These are phyloP conservation scores for Promerops cafer DNA, from an alignment of 2,113 vertebrate genomes.

Conservation along the genomic window DNA sequence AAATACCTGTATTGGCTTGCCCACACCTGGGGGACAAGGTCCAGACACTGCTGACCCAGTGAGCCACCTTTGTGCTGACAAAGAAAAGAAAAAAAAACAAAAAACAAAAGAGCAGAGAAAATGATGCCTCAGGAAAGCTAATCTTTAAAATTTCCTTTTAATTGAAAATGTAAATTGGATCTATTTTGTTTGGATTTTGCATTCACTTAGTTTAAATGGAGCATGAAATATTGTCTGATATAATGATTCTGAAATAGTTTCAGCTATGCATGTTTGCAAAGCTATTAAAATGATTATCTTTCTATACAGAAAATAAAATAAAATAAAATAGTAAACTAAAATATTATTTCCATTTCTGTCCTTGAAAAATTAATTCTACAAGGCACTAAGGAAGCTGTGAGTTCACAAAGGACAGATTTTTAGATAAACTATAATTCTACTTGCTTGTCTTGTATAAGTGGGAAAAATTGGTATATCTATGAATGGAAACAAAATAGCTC, in stretches of 20 bases:
- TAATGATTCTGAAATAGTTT: background rate
- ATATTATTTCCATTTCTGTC: background rate
- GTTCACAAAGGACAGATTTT: background rate
- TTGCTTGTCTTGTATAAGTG: background rate
- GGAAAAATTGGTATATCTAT: background rate
- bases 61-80: background rate
- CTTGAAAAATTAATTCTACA: background rate
- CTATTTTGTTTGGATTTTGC: background rate
- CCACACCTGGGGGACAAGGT: rapidly evolving
- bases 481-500: background rate
- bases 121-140: background rate
- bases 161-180: background rate
- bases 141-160: background rate
- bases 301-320: background rate
- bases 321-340: background rate
- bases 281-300: background rate
- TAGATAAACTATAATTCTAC: background rate
- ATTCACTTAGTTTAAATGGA: background rate
- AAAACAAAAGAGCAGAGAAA: background rate
- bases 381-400: background rate
- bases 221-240: background rate
- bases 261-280: background rate
- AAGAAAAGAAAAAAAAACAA: background rate
- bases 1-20: background rate
- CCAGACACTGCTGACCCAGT: background rate